Evolutionary conservation across 1,140 invertebrate genomes (phyloP).

Genomic region (Drosophila rhopaloa): DNA sequence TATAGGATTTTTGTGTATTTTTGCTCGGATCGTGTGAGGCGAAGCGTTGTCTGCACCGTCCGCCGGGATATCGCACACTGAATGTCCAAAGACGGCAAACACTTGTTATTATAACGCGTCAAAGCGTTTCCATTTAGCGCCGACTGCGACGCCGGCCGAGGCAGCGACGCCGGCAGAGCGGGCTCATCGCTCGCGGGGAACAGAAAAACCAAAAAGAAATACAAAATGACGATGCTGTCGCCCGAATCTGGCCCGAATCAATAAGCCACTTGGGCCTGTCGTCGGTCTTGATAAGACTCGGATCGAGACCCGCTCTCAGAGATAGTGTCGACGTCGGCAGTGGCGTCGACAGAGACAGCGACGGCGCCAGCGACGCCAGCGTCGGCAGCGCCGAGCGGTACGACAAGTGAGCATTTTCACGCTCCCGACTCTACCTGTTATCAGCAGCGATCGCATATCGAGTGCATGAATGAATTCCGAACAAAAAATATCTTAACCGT

Average conservation of each 20-base stretch:
- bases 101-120: slow-evolving; percentile 84
- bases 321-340: slow-evolving; percentile 17
- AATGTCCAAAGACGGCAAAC: slow-evolving; percentile 81
- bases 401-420: slow-evolving; percentile 29
- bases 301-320: slow-evolving; percentile 27
- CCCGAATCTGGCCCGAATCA: slow-evolving; percentile 55
- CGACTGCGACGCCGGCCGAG: slow-evolving; percentile 34
- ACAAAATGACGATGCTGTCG: slow-evolving; percentile 6
- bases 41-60: slow-evolving; percentile 73
- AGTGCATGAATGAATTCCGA: slow-evolving; percentile 9
- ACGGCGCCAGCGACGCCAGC: slow-evolving; percentile 13
- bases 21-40: slow-evolving; percentile 28
- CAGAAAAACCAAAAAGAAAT: slow-evolving; percentile 4
- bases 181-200: slow-evolving; percentile 28
- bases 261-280: slow-evolving; percentile 46
- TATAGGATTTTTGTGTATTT: slow-evolving; percentile 5
- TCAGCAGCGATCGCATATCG: slow-evolving; percentile 13
- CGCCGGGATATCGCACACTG: slow-evolving; percentile 82
- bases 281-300: slow-evolving; percentile 37
- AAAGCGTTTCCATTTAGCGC: slow-evolving; percentile 70
- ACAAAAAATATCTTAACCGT: neutral
- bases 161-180: slow-evolving; percentile 17
- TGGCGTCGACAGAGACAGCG: slow-evolving; percentile 13
- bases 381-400: slow-evolving; percentile 1
- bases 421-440: slow-evolving; percentile 34